Base-by-base conservation (phyloP, 2,888 invertebrate species). In the Aquatica leii region DNA sequence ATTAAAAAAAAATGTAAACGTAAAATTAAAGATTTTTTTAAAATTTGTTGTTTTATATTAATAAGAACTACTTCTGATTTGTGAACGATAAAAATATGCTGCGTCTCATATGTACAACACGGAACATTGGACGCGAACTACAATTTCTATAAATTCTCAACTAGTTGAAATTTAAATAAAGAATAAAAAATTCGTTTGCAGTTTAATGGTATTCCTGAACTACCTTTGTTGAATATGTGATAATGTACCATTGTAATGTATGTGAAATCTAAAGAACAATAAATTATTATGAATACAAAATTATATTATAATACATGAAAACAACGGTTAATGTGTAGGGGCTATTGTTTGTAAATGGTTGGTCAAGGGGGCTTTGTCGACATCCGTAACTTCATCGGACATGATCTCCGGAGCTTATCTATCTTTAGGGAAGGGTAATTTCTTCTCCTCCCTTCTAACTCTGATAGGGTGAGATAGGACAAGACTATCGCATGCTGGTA, bases 401-500 rank as follows among this genome's bases (percentile, higher is more conserved):
- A 49, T 49, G 49, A 37, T 59, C 55, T 60, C 55, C 46, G 35
- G 53, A 59, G 59, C 55, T 64, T 64, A 64, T 64, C 64, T 60
- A 18, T 60, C 43, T 59, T 60, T 51, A 35, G 55, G 64, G 51
- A 64, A 64, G 59, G 64, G 59, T 59, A 64, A 64, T 64, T 60
- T 64, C 64, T 59, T 64, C 58, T 50, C 59, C 51, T 58, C 64
- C 55, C 55, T 43, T 54, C 54, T 46, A 59, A 64, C 18, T 60
- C 56, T 46, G 64, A 64, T 64, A 64, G 49, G 56, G 64, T 43
- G 59, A 35, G 64, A 64, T 64, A 64, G 59, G 50, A 43, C 48
- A 40, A 43, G 57, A 24, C 59, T 64, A 64, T 64, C 64, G 58
- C 48, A 64, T 64, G 64, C 64, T 64, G 64, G 64, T 64, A 64